A percentile compares a stretch with the other conserved stretches of the same genome.
These are phyloP conservation scores for Drosophila monieri DNA, from an alignment of 2,888 invertebrate genomes.

Conservation along the genomic window DNA sequence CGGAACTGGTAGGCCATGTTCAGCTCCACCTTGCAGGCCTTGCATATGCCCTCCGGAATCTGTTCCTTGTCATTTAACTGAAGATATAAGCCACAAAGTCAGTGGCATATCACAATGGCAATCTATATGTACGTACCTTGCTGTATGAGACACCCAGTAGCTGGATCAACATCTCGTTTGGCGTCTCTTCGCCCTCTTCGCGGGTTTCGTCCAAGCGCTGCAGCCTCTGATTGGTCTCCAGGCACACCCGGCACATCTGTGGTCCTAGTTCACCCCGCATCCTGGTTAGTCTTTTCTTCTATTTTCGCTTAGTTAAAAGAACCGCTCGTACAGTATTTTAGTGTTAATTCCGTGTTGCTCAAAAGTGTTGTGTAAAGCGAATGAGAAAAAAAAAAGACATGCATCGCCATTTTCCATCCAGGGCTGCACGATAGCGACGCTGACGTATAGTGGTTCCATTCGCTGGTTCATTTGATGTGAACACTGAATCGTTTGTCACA, in stretches of 20 bases:
- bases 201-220: conserved; percentile 77
- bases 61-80: conserved; percentile 65
- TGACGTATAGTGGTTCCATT: conserved; percentile 4
- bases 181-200: conserved; percentile 78
- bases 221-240: conserved; percentile 72
- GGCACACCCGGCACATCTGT: conserved; percentile 78
- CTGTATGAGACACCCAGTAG: conserved; percentile 75
- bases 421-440: conserved; percentile 16
- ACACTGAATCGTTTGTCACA: neutral
- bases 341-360: conserved; percentile 70
- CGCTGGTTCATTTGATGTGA: conserved; percentile 6
- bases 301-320: conserved; percentile 45
- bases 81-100: neutral
- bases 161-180: conserved; percentile 77
- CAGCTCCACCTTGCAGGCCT: conserved; percentile 78
- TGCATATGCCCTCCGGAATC: conserved; percentile 80
- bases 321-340: conserved; percentile 63
- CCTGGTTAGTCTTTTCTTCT: conserved; percentile 28
- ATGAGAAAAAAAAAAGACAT: conserved; percentile 52
- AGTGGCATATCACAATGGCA: neutral
- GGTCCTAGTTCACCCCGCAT: conserved; percentile 76
- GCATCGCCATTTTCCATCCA: conserved; percentile 62
- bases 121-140: conserved; percentile 52
- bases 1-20: conserved; percentile 82
- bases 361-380: conserved; percentile 75